A percentile compares a stretch with the other conserved stretches of the same genome.
Conservation (phyloP, 1,140 invertebrate genomes). For the Drosophila baimaii region DNA sequence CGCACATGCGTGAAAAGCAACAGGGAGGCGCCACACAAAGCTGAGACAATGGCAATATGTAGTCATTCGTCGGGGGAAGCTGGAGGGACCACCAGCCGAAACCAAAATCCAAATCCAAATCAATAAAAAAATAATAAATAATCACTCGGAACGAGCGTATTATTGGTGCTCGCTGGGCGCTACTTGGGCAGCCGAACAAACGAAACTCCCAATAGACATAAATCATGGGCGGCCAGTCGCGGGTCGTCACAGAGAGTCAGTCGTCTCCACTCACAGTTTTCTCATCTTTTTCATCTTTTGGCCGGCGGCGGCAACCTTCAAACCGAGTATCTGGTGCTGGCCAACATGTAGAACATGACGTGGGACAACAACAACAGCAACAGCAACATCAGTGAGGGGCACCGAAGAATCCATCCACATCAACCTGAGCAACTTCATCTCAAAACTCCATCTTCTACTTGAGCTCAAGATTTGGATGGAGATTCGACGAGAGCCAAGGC, state of each 20-base stretch:
- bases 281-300: slow-evolving; percentile 29
- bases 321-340: slow-evolving; percentile 47
- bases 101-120: slow-evolving; percentile 32
- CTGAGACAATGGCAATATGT: slow-evolving; percentile 40
- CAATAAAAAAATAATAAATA: slow-evolving; percentile 62
- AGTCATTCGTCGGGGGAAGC: not conserved
- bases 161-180: slow-evolving; percentile 38
- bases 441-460: slow-evolving; percentile 44
- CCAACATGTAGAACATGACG: slow-evolving; percentile 78
- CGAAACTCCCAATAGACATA: slow-evolving; percentile 67
- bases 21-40: slow-evolving; percentile 62
- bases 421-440: slow-evolving; percentile 60
- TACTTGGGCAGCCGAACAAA: slow-evolving; percentile 41
- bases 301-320: slow-evolving; percentile 69
- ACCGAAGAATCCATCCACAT: slow-evolving; percentile 38
- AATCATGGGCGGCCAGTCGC: slow-evolving; percentile 71
- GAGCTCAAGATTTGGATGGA: slow-evolving; percentile 14
- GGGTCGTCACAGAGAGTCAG: slow-evolving; percentile 8
- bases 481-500: slow-evolving; percentile 32
- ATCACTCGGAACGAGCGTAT: slow-evolving; percentile 33
- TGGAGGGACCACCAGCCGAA: not conserved
- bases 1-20: slow-evolving; percentile 74
- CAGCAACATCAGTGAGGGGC: not conserved
- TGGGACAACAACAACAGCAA: slow-evolving; percentile 58
- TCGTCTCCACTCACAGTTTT: slow-evolving; percentile 9